Evolutionary conservation across 2,113 vertebrate species (phyloP).

Genomic region (Cacatua alba): DNA sequence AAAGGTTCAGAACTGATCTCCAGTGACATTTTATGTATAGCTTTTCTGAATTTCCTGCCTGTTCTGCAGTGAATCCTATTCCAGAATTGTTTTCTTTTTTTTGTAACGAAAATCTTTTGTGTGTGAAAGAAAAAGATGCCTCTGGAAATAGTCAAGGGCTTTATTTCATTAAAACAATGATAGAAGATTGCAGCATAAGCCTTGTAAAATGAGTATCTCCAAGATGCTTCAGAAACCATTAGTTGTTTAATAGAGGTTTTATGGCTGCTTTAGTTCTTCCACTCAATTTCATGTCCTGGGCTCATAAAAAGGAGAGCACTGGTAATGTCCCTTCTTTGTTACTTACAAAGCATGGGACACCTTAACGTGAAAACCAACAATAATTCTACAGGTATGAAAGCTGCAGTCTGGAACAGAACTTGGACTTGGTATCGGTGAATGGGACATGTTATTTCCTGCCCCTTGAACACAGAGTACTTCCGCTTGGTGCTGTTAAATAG

Average conservation of each 20-base stretch:
- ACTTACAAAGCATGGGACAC: not conserved
- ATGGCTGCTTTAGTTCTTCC: conserved; percentile 46
- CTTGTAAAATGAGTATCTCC: conserved; percentile 38
- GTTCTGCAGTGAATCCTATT: not conserved
- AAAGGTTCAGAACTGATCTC: not conserved
- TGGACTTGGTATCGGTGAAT: rapidly evolving
- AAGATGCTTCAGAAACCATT: conserved; percentile 54
- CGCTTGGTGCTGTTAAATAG: not conserved
- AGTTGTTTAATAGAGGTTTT: conserved; percentile 53
- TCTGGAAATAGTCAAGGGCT: conserved; percentile 26
- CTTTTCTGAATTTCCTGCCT: conserved; percentile 11
- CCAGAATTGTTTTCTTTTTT: not conserved
- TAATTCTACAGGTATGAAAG: not conserved
- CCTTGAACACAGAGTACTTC: not conserved
- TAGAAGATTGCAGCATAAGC: conserved; percentile 30
- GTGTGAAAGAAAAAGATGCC: conserved; percentile 14
- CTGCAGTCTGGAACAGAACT: not conserved
- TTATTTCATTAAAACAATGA: conserved; percentile 54
- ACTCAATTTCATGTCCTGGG: not conserved
- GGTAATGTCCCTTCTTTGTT: not conserved
- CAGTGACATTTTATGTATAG: not conserved
- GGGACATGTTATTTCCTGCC: not conserved
- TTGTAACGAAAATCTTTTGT: not conserved
- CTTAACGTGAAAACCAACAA: not conserved
- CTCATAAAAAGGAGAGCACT: not conserved